Evolutionary conservation across 2,113 vertebrate species (phyloP).

Genomic region (Physeter macrocephalus): DNA sequence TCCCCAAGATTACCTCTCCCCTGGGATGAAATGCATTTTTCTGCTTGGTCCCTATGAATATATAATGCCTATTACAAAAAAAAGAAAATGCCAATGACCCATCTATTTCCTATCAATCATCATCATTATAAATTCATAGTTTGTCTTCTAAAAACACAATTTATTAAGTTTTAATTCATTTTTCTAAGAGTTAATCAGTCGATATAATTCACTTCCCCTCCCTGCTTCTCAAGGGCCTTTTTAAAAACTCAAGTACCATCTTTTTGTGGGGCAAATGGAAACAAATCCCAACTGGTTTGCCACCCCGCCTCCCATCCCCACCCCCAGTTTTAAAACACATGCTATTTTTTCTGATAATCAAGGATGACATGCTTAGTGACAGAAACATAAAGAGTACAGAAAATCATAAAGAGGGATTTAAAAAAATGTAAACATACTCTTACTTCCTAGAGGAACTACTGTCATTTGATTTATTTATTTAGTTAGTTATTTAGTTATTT

Average conservation of each 20-base stretch:
- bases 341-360: not conserved
- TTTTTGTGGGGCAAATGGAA: not conserved
- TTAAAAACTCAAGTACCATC: not conserved
- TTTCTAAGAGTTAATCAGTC: not conserved
- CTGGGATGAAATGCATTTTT: not conserved
- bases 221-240: not conserved
- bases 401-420: not conserved
- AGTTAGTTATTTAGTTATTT: too few relatives aligned
- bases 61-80: not conserved
- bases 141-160: not conserved
- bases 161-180: not conserved
- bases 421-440: not conserved
- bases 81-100: not conserved
- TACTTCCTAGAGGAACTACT: not conserved
- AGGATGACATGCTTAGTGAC: not conserved
- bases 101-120: not conserved
- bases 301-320: fast-evolving
- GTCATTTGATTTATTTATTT: not conserved
- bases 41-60: not conserved
- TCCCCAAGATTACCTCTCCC: not conserved
- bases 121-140: too few relatives aligned
- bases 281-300: not conserved
- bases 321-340: not conserved
- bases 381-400: not conserved
- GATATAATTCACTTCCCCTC: not conserved